phyloP scores from a whole-genome alignment of 2,113 vertebrate species.

The Gila orcuttii region DNA sequence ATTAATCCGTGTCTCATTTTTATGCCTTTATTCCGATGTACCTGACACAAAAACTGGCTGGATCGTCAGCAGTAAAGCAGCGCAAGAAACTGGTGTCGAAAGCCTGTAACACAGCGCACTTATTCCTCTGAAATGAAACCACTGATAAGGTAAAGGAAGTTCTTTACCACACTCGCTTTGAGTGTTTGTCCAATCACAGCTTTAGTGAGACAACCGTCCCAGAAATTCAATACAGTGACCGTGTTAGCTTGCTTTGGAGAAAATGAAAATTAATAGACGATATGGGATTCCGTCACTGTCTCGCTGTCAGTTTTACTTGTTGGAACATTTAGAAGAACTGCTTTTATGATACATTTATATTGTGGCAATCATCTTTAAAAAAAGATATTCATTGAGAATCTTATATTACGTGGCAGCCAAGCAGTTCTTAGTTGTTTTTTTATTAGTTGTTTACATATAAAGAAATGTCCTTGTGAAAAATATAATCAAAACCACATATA shows the following conservation, averaged over 20 bases:
- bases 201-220: background rate
- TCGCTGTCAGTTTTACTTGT: too few relatives aligned
- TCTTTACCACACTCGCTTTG: slow-evolving; percentile 1
- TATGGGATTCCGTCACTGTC: background rate
- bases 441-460: background rate
- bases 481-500: background rate
- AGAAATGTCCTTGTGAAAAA: background rate
- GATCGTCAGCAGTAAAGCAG: background rate
- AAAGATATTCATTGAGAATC: background rate
- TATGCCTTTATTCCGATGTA: background rate
- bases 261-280: background rate
- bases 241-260: background rate
- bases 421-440: background rate
- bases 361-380: background rate
- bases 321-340: too few relatives aligned
- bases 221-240: background rate
- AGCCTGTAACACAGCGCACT: background rate
- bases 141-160: slow-evolving; percentile 17
- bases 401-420: background rate
- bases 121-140: slow-evolving; percentile 49
- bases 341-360: background rate
- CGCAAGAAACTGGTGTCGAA: background rate
- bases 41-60: background rate
- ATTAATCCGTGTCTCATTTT: background rate
- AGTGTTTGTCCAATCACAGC: slow-evolving; percentile 28